These are phyloP conservation scores for Mya arenaria DNA, from an alignment of 1,140 invertebrate genomes.

Conservation along the genomic window DNA sequence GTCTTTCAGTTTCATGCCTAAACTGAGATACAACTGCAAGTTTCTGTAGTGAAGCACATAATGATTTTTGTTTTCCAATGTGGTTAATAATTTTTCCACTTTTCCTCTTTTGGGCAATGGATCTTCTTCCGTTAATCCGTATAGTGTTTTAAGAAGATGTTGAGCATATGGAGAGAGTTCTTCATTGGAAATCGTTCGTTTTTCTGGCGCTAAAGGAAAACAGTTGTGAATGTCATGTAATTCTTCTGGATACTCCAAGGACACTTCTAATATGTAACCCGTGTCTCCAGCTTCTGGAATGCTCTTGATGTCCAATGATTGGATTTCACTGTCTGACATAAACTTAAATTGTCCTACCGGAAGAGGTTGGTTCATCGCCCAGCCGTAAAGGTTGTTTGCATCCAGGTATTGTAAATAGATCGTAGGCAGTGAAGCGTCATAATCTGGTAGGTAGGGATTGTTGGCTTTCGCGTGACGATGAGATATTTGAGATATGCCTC, in stretches of 20 bases:
- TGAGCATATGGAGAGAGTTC: conserved; percentile 30
- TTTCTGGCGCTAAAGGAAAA: conserved; percentile 82
- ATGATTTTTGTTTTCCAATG: conserved; percentile 41
- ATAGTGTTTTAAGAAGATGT: neutral
- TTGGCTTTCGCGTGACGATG: conserved; percentile 31
- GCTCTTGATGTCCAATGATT: conserved; percentile 73
- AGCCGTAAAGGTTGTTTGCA: conserved; percentile 25
- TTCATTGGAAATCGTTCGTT: conserved; percentile 1
- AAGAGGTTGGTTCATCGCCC: conserved; percentile 40
- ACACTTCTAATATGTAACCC: conserved; percentile 83
- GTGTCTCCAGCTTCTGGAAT: conserved; percentile 74
- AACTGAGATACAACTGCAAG: conserved; percentile 15
- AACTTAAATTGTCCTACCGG: conserved; percentile 74
- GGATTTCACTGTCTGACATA: conserved; percentile 68
- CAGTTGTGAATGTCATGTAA: conserved; percentile 83
- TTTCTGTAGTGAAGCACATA: conserved; percentile 59
- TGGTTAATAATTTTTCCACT: conserved; percentile 60
- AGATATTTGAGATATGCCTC: conserved; percentile 35
- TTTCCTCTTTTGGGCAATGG: neutral
- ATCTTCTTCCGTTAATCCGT: neutral
- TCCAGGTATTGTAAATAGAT: conserved; percentile 3
- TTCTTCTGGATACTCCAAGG: conserved; percentile 74
- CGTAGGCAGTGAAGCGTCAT: neutral
- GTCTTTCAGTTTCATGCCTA: neutral
- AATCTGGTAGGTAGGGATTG: conserved; percentile 28